Evolutionary conservation across 2,888 invertebrate species (phyloP), one percentile per base, ranked within the genome.

Genomic region (Tortricodes alternella): DNA sequence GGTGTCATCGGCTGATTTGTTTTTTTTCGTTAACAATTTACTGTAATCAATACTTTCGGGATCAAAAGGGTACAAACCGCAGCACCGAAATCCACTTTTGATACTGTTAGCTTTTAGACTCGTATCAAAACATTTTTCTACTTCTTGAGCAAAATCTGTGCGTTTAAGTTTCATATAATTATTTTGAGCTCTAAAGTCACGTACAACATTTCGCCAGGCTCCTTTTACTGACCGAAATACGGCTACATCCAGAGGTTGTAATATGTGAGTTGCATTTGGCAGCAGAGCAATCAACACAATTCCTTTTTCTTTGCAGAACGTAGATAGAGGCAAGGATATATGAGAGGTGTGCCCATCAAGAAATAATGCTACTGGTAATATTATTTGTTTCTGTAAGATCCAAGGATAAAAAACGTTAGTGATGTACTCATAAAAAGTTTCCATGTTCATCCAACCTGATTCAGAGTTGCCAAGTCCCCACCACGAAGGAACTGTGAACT

Each of bases 281-380:
- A 61, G 55, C 11, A 66, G 55, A 24, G 65, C 63, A 13, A 63
- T 37, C 3, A 63, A 53, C 1, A 63, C 57, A 18, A 63, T 62
- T 2, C 58, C 64, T 57, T 65, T 62, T 58, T 64, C 62, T 2
- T 58, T 11, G n/a, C n/a, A n/a, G n/a, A n/a, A n/a, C n/a, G n/a
- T n/a, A n/a, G n/a, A n/a, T 46, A 63, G 43, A 44, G 59, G 66
- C 23, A 66, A 48, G 27, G 65, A 64, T 56, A 67, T 51, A 37
- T 64, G 62, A 13, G 62, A 62, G 4, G 46, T 60, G 32, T 68
- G 68, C 13, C 65, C 65, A 56, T 68, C 68, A 34, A 68, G 37
- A 60, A 66, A 70, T 46, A 68, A 58, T 9, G 53, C 58, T 18
- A 70, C 57, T 8, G 68, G 66, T 9, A 63, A 29, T 53, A 41